Conservation (phyloP, 2,888 invertebrate genomes). For the Yponomeuta plumbellus region DNA sequence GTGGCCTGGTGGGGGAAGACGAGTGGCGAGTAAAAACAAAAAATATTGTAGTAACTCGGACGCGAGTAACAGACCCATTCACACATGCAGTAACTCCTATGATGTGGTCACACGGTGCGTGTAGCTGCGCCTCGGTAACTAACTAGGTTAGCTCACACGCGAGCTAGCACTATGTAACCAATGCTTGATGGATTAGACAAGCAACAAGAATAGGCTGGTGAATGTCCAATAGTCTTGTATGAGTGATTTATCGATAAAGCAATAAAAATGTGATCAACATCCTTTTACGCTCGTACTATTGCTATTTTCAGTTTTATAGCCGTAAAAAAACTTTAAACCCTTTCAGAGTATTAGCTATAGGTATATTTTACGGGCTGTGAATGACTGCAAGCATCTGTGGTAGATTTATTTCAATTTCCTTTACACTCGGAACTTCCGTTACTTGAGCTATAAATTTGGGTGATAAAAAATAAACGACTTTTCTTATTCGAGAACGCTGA, state of each 20-base stretch:
- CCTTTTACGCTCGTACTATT: not conserved
- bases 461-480: constrained; percentile 57
- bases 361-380: constrained; percentile 62
- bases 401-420: constrained; percentile 69
- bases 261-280: not conserved
- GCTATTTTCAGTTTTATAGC: constrained; percentile 1
- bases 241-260: not conserved
- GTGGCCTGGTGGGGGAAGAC: too few species aligned
- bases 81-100: too few species aligned
- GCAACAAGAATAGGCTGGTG: too few species aligned
- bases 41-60: too few species aligned
- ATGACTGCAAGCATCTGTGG: constrained; percentile 68
- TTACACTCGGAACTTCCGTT: constrained; percentile 64
- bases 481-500: constrained; percentile 45
- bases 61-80: too few species aligned
- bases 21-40: too few species aligned
- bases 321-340: constrained; percentile 53
- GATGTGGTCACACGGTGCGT: too few species aligned
- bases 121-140: too few species aligned
- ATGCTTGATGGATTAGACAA: too few species aligned
- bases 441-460: constrained; percentile 52
- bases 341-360: constrained; percentile 34
- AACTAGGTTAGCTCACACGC: too few species aligned
- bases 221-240: too few species aligned
- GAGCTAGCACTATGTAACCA: too few species aligned